These are phyloP conservation scores for Rhizoglyphus robini DNA, from an alignment of 1,140 invertebrate genomes.

Conservation along the genomic window DNA sequence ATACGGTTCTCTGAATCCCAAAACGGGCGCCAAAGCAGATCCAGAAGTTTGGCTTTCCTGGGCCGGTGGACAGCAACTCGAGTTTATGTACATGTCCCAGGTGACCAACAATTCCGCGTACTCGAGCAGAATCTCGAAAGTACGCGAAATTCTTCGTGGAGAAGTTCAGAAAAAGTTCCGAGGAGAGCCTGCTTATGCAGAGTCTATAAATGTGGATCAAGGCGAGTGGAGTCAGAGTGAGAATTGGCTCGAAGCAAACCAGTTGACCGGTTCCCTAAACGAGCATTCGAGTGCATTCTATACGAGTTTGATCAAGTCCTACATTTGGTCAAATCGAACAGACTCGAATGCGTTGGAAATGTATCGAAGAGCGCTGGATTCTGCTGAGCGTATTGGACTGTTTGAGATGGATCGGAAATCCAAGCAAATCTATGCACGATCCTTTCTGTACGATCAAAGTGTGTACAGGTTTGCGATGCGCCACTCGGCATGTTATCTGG, in stretches of 20 bases:
- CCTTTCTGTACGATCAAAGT: neutral
- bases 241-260: no score
- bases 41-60: no score
- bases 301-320: neutral
- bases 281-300: neutral
- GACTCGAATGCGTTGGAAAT: neutral
- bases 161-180: neutral
- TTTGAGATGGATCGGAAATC: neutral
- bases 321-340: neutral
- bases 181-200: neutral
- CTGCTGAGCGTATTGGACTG: neutral
- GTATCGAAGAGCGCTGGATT: neutral
- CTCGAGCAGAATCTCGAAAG: neutral
- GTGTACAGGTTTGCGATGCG: neutral
- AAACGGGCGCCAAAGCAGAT: no score
- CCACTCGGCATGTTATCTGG: neutral
- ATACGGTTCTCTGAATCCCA: no score
- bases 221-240: no score
- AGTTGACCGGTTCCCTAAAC: neutral
- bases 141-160: neutral
- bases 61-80: neutral
- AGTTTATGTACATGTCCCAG: neutral
- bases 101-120: neutral
- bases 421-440: neutral
- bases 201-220: neutral